A percentile compares a stretch with the other conserved stretches of the same genome.
Conservation (phyloP, 1,140 invertebrate genomes). For the Platyscapa corneri region DNA sequence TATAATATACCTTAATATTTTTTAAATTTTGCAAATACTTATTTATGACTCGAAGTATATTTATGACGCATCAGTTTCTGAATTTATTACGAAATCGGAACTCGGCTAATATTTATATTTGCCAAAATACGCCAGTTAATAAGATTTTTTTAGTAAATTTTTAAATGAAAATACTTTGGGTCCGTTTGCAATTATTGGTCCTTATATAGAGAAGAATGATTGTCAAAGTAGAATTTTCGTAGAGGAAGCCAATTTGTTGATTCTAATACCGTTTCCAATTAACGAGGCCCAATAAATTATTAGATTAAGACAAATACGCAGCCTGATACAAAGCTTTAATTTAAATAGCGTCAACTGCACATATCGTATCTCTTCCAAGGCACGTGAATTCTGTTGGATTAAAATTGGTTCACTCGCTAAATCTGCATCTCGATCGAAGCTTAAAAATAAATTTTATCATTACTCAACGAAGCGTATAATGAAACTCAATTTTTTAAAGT, state of each 20-base stretch:
- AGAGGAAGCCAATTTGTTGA: not conserved
- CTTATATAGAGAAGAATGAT: no score
- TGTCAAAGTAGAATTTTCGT: no score
- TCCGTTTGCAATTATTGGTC: no score
- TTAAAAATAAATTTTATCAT: not conserved
- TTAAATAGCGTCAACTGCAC: not conserved
- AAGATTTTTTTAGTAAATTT: no score
- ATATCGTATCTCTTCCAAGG: not conserved
- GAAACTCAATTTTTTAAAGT: not conserved
- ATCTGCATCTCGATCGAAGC: not conserved
- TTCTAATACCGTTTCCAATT: not conserved
- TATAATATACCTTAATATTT: not conserved
- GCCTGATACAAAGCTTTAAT: not conserved
- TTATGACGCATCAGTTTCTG: no score
- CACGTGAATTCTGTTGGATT: not conserved
- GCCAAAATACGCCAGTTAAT: no score
- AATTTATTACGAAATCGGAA: no score
- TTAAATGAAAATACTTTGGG: no score
- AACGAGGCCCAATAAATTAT: not conserved
- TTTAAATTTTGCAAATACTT: not conserved
- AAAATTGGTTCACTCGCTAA: not conserved
- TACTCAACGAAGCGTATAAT: not conserved
- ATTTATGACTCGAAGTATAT: not conserved
- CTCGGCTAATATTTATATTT: no score
- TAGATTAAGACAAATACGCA: not conserved